Base-by-base conservation (phyloP, 2,113 vertebrate species). In the Gopherus flavomarginatus region DNA sequence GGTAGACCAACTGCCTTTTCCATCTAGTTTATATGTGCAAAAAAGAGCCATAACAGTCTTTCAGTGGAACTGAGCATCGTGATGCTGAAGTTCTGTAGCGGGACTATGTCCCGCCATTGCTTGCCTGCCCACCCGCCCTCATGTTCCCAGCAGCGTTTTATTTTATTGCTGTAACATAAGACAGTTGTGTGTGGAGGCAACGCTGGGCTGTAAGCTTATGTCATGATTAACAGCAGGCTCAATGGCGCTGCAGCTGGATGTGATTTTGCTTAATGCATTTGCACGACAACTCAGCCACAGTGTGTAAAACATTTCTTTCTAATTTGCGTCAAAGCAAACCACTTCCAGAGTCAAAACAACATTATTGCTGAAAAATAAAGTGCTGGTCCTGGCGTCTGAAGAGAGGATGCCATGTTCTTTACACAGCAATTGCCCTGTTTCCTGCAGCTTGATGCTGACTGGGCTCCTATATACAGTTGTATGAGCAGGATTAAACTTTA, bases 211-310 rank as follows among this genome's bases (percentile, higher is more conserved):
- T 21, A 8, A 81, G 52, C 52, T 13, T 44, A 57, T 75, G 35
- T 62, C 80, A 29, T 81, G 87, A 81, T 59, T 52, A 81, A 72
- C 6, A 6, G 47, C 65, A 81, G 69, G 54, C 57, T 94, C 92
- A 53, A 86, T 92, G 47, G 72, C 44, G 87, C 47, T 94, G 26
- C 85, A 94, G 69, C 96, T 89, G 90, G 19, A 2, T 81, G 59
- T 75, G 50, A 83, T 96, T 96, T 94, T 88, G 53, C 52, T 90
- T 92, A 65, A 82, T 83, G 31, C 5, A 42, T 4, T n/a, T 89
- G 86, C 65, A 75, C 49, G 93, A 90, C 86, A 96, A 94, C 96
- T 93, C 95, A 94, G 3, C 93, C 44, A 86, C 89, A 78, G 72
- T 19, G 59, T 65, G 53, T 72, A 89, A 97, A 93, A 65, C 84